A percentile compares a stretch with the other conserved stretches of the same genome.
These are phyloP conservation scores for Meliscaeva auricollis DNA, from an alignment of 2,888 invertebrate species.

Conservation along the genomic window DNA sequence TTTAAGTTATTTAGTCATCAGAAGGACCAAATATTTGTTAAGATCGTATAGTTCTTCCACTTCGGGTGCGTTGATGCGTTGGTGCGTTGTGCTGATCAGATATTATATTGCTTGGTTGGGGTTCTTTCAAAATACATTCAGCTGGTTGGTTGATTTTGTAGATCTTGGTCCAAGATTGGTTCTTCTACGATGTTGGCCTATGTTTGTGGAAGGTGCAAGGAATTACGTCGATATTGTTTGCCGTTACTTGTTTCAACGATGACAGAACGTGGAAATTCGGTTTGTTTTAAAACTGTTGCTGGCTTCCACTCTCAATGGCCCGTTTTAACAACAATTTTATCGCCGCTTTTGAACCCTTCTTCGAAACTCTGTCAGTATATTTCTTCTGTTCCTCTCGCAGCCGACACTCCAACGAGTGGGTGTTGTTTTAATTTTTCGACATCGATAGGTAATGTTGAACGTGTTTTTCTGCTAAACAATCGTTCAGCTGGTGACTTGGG, in stretches of 20 bases:
- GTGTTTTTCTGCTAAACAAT: neutral
- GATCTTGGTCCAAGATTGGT: no score
- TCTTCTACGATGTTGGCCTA: neutral
- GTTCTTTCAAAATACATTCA: no score
- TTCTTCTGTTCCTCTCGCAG: neutral
- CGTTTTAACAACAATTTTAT: neutral
- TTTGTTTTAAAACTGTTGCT: neutral
- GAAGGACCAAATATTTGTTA: no score
- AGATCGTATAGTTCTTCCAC: no score
- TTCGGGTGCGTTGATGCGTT: no score
- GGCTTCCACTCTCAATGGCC: neutral
- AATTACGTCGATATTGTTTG: neutral
- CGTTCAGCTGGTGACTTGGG: neutral
- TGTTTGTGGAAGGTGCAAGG: neutral
- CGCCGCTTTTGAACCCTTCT: neutral
- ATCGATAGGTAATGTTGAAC: neutral
- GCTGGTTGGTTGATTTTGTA: no score
- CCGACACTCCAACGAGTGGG: neutral
- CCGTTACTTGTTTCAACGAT: neutral
- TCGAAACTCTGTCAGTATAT: neutral
- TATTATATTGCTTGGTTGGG: no score
- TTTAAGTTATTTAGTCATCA: no score
- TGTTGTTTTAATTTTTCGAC: neutral
- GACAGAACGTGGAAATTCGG: neutral
- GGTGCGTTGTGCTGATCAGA: no score